These are phyloP conservation scores for Mizuhopecten yessoensis DNA, from an alignment of 1,140 invertebrate species.

Conservation along the genomic window DNA sequence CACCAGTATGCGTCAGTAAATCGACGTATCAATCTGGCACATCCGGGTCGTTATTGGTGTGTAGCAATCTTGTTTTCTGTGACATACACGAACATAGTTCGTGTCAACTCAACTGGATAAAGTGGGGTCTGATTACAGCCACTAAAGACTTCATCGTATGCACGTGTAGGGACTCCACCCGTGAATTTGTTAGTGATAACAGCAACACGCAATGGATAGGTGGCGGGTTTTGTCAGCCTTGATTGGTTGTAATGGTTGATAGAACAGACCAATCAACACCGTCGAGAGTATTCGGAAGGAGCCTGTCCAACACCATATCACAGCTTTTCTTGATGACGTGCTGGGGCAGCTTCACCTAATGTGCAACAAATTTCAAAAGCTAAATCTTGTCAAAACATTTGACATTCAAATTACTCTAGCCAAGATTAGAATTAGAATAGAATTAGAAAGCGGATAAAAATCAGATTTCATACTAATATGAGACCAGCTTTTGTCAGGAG, in stretches of 20 bases:
- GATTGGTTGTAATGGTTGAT: background rate
- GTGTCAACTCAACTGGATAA: background rate
- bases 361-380: background rate
- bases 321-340: background rate
- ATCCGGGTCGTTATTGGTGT: background rate
- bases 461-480: background rate
- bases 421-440: background rate
- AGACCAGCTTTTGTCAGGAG: conserved; percentile 22
- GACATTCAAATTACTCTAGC: conserved; percentile 32
- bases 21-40: too few relatives aligned
- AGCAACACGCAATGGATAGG: background rate
- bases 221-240: background rate
- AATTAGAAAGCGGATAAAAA: conserved; percentile 6
- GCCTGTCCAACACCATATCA: background rate
- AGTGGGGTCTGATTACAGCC: background rate
- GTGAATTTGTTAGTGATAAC: background rate
- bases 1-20: too few relatives aligned
- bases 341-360: background rate
- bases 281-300: background rate
- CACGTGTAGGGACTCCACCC: background rate
- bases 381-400: conserved; percentile 24
- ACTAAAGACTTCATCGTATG: background rate
- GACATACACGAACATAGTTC: background rate
- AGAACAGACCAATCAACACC: background rate
- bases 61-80: background rate